Base-by-base conservation (phyloP, 2,113 vertebrate genomes). In the Suncus etruscus region DNA sequence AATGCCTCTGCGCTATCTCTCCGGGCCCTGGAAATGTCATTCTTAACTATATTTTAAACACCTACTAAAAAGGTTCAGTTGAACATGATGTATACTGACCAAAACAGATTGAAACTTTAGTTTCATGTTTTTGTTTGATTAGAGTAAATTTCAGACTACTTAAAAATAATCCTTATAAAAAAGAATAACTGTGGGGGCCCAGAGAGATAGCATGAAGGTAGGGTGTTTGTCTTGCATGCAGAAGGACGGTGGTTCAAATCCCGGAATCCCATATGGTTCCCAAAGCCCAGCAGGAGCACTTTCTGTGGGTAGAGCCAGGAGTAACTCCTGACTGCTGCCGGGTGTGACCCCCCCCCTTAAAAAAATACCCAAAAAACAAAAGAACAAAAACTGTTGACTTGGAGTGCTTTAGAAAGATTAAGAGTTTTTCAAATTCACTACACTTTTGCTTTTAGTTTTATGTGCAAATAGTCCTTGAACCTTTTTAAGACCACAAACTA, bases 381-480 rank as follows among this genome's bases (percentile, higher is more conserved):
- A 3, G 5, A 39, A 39, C 39, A 39, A 39, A 39, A 89, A 90
- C 7, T 76, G 11, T 85, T 20, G 32, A 73, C 66, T 86, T 68
- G 63, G 10, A 85, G 48, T 70, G 4, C 20, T 69, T 80, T 90
- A 86, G 51, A 89, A 90, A 90, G 65, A 90, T 68, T 86, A 90
- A 70, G 66, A 47, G 45, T 79, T 91, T 91, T 92, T 81, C 50
- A 91, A 95, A 91, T 65, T 32, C 70, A 78, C 11, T 31, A 48
- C 79, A 87, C 25, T 63, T 89, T 87, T 91, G 87, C 87, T 94
- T 94, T 94, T 82, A 94, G 74, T 32, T 86, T 69, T 66, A 76
- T 11, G 22, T 85, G 54, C 25, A 80, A 92, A 76, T 39, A 91
- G n/a, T 20, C 63, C 51, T 73, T 89, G 89, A 90, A 87, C 31